Conservation (phyloP, 2,888 invertebrate species). For the Chydorus sphaericus region DNA sequence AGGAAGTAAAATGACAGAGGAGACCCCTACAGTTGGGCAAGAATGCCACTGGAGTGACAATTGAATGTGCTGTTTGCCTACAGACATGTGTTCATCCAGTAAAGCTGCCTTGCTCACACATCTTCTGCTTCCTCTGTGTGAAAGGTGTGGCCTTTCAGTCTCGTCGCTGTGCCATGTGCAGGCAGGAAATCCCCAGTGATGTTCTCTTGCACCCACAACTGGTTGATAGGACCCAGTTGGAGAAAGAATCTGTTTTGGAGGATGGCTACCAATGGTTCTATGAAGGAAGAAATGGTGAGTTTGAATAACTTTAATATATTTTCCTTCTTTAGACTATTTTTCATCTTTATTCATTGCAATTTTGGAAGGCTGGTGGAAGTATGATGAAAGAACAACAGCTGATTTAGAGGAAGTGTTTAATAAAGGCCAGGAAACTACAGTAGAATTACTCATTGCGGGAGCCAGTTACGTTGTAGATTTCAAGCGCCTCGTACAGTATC, state of each 20-base stretch:
- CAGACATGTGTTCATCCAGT: constrained; percentile 86
- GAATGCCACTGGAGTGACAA: too few relatives aligned
- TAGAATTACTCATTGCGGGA: constrained; percentile 13
- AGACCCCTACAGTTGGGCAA: too few relatives aligned
- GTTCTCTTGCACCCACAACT: constrained; percentile 73
- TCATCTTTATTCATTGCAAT: neutral
- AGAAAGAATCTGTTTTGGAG: constrained; percentile 29
- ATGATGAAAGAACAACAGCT: constrained; percentile 29
- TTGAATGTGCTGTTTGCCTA: constrained; percentile 81
- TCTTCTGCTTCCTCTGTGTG: constrained; percentile 89
- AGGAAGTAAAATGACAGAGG: too few relatives aligned
- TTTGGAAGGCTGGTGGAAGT: constrained; percentile 32
- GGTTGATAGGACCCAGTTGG: constrained; percentile 32
- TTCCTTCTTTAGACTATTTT: neutral
- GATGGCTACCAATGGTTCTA: constrained; percentile 88
- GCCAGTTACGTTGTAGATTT: constrained; percentile 13
- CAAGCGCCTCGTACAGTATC: constrained; percentile 6
- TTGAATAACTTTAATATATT: constrained; percentile 16
- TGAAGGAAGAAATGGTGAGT: constrained; percentile 77
- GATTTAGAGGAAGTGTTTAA: constrained; percentile 30
- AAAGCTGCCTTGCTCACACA: constrained; percentile 79
- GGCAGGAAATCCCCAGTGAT: constrained; percentile 74
- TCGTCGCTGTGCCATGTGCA: constrained; percentile 81
- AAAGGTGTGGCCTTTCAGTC: constrained; percentile 82
- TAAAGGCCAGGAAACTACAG: constrained; percentile 20